Evolutionary conservation across 2,797 vertebrate species (phyloP).

Genomic region (Enteromius trimaculatus): DNA sequence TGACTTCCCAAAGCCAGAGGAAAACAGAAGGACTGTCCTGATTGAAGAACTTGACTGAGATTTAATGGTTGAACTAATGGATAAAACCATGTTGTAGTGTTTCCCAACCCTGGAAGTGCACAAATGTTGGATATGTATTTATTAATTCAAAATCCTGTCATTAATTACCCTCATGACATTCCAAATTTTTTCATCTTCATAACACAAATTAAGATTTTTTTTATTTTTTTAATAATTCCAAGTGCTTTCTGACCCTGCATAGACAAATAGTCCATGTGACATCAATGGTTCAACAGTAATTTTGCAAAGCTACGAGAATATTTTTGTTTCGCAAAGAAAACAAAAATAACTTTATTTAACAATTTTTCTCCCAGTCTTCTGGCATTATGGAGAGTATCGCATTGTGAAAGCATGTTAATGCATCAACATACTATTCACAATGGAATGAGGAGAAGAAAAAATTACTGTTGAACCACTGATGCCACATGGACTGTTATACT

Average conservation of each 20-base stretch:
- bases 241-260: neutral
- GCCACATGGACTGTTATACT: neutral
- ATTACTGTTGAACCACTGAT: neutral
- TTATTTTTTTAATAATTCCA: neutral
- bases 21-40: conserved; percentile 56
- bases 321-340: neutral
- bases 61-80: neutral
- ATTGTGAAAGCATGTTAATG: too few species aligned
- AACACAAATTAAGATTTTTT: neutral
- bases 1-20: neutral
- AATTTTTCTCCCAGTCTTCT: neutral
- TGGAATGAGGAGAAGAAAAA: neutral
- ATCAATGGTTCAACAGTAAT: neutral
- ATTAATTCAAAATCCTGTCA: neutral
- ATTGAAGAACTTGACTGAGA: conserved; percentile 77
- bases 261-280: neutral
- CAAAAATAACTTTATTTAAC: neutral
- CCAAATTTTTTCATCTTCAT: neutral
- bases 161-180: neutral
- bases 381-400: neutral
- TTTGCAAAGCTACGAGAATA: neutral
- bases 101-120: neutral
- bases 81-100: neutral
- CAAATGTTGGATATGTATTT: neutral
- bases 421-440: too few species aligned